Evolutionary conservation across 2,888 invertebrate genomes (phyloP), one percentile per base, ranked within the genome.

Genomic region (Psococerastis gibbosa): DNA sequence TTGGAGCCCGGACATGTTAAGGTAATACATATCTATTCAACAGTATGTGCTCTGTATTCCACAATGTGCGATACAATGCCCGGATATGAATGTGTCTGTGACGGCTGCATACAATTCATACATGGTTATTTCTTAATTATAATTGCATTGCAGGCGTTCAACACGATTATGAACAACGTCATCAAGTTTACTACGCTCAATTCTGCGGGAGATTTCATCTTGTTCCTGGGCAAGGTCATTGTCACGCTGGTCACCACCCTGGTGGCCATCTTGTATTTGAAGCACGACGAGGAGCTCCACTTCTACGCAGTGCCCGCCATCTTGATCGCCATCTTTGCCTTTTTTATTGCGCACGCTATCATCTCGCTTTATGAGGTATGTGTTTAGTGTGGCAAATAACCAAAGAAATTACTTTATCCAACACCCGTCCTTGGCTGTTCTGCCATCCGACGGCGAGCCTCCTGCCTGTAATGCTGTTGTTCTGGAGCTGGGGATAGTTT

Each of bases 281-380:
- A 79, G 55, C 70, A 75, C 48, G 75, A 79, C 59, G 59, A 73
- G 0, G 75, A 77, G 45, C 61, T 89, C 32, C 78, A 82, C 53
- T 85, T 88, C 62, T 87, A 75, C 56, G 83, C 88, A 38, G 75
- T 81, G 11, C 92, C 92, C 0, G 81, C 89, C 2, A 71, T 91
- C 43, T 66, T 89, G 22, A 78, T 82, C 18, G 80, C 81, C 54
- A 62, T 91, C 38, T 91, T 82, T 60, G 73, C 89, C 2, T 94
- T 87, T 62, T 85, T 92, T 57, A 83, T 94, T 49, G 84, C 92
- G 5, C 91, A 94, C 57, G 85, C 88, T 60, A 81, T 94, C 48
- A 71, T 94, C 44, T 89, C 91, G 4, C 69, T 94, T 3, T 94
- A 91, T 56, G 92, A 94, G 78, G 91, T 89, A 60, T 60, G 65